These are phyloP conservation scores for Arnoldichthys spilopterus DNA, from an alignment of 2,797 vertebrate genomes.

Conservation along the genomic window DNA sequence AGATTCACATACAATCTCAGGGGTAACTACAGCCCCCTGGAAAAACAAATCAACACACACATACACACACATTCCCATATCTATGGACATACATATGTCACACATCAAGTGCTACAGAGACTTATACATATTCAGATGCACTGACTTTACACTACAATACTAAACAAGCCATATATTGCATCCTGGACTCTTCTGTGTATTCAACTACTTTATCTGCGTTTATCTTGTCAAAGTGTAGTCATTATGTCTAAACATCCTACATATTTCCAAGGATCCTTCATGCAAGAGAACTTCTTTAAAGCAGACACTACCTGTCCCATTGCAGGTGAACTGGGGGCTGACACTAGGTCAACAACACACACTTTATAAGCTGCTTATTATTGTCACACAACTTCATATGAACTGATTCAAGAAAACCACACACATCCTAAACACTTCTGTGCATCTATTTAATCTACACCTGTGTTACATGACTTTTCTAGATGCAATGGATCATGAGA, in stretches of 20 bases:
- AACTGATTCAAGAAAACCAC: not conserved
- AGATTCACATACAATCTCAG: too few species aligned
- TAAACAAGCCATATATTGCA: not conserved
- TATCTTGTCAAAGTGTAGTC: not conserved
- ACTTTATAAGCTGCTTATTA: not conserved
- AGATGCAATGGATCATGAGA: too few species aligned
- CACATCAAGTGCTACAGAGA: too few species aligned
- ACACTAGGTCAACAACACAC: not conserved
- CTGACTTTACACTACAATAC: not conserved
- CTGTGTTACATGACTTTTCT: not conserved
- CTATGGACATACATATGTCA: too few species aligned
- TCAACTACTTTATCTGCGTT: not conserved
- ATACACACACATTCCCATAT: too few species aligned
- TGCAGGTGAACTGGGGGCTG: not conserved
- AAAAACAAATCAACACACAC: too few species aligned
- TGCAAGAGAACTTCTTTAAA: too few species aligned
- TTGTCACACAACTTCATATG: not conserved
- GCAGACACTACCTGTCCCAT: too few species aligned
- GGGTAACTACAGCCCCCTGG: too few species aligned
- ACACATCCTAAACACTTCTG: not conserved
- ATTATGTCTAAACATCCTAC: not conserved
- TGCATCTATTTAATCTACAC: not conserved
- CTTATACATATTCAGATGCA: not conserved
- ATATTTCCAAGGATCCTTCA: too few species aligned
- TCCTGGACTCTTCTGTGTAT: not conserved